Evolutionary conservation across 2,113 vertebrate genomes (phyloP).

Genomic region (Strix uralensis): DNA sequence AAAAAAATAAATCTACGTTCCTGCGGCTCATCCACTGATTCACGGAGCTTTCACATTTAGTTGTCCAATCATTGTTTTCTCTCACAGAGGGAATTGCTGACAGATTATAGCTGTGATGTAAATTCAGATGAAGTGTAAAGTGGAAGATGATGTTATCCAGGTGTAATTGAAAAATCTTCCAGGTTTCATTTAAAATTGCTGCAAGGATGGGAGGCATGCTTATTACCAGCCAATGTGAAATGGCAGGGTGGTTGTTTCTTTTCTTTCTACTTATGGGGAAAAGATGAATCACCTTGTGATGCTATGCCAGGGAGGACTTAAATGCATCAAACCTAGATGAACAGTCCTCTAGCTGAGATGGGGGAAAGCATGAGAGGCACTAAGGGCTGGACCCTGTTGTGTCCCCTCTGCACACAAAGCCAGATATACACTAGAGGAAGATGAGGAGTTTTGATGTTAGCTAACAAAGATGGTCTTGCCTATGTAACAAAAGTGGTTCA

Average conservation of each 20-base stretch:
- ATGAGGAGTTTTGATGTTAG: neutral
- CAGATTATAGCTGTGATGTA: slow-evolving; percentile 16
- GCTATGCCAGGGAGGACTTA: neutral
- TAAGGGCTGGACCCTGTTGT: neutral
- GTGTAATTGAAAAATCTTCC: slow-evolving; percentile 29
- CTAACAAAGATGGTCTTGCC: neutral
- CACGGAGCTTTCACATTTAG: slow-evolving; percentile 18
- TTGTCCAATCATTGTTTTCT: slow-evolving; percentile 30
- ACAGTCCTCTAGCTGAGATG: neutral
- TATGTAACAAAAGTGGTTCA: neutral
- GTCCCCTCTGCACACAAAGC: neutral
- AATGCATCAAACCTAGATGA: neutral
- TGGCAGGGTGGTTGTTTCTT: neutral
- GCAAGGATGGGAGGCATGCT: neutral
- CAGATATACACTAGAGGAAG: neutral
- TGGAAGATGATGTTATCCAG: neutral
- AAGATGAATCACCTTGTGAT: neutral
- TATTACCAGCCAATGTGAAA: neutral
- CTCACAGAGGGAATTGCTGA: neutral
- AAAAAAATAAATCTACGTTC: neutral
- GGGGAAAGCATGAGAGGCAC: neutral
- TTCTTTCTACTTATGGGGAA: neutral
- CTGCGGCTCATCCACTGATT: neutral
- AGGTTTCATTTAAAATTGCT: slow-evolving; percentile 11
- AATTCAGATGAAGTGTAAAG: slow-evolving; percentile 21